Conservation (phyloP, 2,113 vertebrate species). For the Epinephelus cyanopodus region DNA sequence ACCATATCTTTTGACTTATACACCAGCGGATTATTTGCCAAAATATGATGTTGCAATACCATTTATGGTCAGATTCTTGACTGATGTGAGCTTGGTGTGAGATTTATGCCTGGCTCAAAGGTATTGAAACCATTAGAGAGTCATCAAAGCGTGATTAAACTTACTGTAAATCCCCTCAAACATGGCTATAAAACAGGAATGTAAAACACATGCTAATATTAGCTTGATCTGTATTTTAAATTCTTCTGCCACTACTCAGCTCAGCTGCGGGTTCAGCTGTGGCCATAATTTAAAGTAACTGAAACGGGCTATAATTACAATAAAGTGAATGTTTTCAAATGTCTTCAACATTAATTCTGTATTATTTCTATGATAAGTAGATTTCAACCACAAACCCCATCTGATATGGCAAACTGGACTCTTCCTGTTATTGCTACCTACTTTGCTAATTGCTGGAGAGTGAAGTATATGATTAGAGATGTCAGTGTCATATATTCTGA, state of each 20-base stretch:
- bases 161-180: slow-evolving; percentile 18
- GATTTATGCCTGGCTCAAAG: slow-evolving; percentile 63
- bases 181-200: slow-evolving; percentile 36
- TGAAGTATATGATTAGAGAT: slow-evolving; percentile 16
- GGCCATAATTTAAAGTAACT: slow-evolving; percentile 32
- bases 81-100: slow-evolving; percentile 37
- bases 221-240: slow-evolving; percentile 32
- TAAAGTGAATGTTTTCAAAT: slow-evolving; percentile 1
- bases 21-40: slow-evolving; percentile 51
- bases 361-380: neutral
- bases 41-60: slow-evolving; percentile 50
- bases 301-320: slow-evolving; percentile 15
- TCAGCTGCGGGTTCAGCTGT: neutral
- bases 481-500: neutral
- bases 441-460: neutral
- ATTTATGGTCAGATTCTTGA: slow-evolving; percentile 70
- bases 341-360: neutral
- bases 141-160: slow-evolving; percentile 36
- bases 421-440: neutral
- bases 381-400: slow-evolving; percentile 23
- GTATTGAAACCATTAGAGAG: slow-evolving; percentile 51
- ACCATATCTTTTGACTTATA: slow-evolving; percentile 31
- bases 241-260: slow-evolving; percentile 17
- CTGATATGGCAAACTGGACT: neutral
- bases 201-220: slow-evolving; percentile 38